Evolutionary conservation across 2,797 vertebrate genomes (phyloP).

Genomic region (Ammospiza maritima): DNA sequence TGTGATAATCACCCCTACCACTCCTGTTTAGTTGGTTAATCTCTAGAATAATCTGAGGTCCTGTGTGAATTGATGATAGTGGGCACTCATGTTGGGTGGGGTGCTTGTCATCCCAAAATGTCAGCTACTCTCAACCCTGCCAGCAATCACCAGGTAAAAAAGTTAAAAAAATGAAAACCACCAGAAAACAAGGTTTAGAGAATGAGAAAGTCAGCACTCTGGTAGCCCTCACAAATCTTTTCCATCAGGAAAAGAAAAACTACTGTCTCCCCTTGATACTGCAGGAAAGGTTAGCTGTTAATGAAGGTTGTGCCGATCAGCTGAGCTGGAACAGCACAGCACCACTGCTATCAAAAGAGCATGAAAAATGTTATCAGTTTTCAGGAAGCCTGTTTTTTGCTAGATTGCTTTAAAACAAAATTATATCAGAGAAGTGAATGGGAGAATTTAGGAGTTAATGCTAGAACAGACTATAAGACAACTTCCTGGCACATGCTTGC

Average conservation of each 20-base stretch:
- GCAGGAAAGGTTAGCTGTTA: conserved; percentile 71
- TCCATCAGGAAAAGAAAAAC: conserved; percentile 65
- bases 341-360: conserved; percentile 12
- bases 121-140: background rate
- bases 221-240: conserved; percentile 18
- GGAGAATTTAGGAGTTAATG: background rate
- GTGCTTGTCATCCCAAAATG: background rate
- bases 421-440: background rate
- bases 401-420: conserved; percentile 47
- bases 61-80: background rate
- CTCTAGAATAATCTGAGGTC: background rate
- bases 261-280: conserved; percentile 38
- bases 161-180: background rate
- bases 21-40: background rate
- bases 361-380: conserved; percentile 39
- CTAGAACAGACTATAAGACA: background rate
- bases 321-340: background rate
- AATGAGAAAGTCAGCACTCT: conserved; percentile 5
- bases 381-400: conserved; percentile 53
- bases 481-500: background rate
- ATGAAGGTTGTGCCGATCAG: conserved; percentile 72
- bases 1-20: background rate
- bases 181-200: background rate
- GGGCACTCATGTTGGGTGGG: background rate
- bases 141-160: background rate